These are phyloP conservation scores for Chrysolina americana DNA, from an alignment of 2,888 invertebrate genomes.

Conservation along the genomic window DNA sequence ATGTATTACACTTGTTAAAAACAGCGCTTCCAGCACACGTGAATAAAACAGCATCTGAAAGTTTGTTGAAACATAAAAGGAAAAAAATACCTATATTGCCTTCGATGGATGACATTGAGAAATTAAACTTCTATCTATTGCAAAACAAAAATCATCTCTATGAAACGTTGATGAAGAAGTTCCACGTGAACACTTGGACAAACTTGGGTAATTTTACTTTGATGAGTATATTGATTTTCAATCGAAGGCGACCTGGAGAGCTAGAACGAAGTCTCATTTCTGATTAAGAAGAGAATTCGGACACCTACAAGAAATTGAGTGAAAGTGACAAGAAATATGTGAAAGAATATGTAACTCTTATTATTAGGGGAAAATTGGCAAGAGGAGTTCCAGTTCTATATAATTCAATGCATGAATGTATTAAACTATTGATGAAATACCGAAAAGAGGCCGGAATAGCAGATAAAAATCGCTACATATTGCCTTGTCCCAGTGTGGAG, in stretches of 20 bases:
- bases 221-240: too few relatives aligned
- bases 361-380: too few relatives aligned
- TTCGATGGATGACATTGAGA: not conserved
- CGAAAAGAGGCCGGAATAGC: not conserved
- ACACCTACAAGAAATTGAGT: not conserved
- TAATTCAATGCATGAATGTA: too few relatives aligned
- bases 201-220: too few relatives aligned
- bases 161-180: not conserved
- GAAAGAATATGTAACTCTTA: not conserved
- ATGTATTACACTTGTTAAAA: too few relatives aligned
- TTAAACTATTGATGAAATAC: not conserved
- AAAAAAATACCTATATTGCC: too few relatives aligned
- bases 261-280: not conserved
- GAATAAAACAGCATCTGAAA: too few relatives aligned
- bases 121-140: constrained; percentile 10
- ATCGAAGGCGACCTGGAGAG: constrained; percentile 1
- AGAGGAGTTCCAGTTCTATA: too few relatives aligned
- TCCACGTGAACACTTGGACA: not conserved
- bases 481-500: not conserved
- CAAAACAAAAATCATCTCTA: not conserved
- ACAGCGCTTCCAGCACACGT: too few relatives aligned
- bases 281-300: not conserved
- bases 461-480: not conserved
- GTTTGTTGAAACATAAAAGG: too few relatives aligned
- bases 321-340: not conserved